Evolutionary conservation across 2,797 vertebrate species (phyloP).

Genomic region (Propithecus perrieri): DNA sequence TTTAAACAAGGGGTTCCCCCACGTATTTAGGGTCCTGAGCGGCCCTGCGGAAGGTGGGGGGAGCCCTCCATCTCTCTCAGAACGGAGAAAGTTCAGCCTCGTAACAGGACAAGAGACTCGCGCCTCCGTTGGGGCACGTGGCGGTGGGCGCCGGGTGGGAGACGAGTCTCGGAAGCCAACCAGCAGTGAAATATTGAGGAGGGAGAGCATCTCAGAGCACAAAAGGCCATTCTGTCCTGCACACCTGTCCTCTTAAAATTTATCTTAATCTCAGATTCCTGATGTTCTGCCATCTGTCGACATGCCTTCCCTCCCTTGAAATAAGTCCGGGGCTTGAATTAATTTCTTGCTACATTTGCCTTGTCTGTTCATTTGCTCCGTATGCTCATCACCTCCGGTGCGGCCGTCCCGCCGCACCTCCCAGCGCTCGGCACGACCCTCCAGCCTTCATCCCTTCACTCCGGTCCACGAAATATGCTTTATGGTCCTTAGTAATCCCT

Average conservation of each 20-base stretch:
- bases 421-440: accelerated
- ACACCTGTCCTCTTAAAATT: slow-evolving; percentile 21
- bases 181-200: not conserved
- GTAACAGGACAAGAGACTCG: accelerated
- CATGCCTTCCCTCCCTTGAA: not conserved
- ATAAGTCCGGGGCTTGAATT: slow-evolving; percentile 55
- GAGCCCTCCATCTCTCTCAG: accelerated
- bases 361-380: not conserved
- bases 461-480: slow-evolving; percentile 46
- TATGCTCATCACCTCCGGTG: not conserved
- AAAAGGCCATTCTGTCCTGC: not conserved
- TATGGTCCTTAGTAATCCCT: slow-evolving; percentile 44
- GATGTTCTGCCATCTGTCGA: slow-evolving; percentile 56
- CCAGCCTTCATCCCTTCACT: not conserved
- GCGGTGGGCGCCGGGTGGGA: not conserved
- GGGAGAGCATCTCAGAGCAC: not conserved
- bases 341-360: slow-evolving; percentile 53
- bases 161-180: not conserved
- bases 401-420: not conserved
- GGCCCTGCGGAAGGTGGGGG: not conserved
- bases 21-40: not conserved
- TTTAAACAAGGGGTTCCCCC: not conserved
- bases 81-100: not conserved
- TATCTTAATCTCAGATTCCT: slow-evolving; percentile 40
- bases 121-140: not conserved